Percentiles rank a stretch among this genome's conserved stretches.
Conservation (phyloP, 1,140 invertebrate species). For the Penaeus vannamei region DNA sequence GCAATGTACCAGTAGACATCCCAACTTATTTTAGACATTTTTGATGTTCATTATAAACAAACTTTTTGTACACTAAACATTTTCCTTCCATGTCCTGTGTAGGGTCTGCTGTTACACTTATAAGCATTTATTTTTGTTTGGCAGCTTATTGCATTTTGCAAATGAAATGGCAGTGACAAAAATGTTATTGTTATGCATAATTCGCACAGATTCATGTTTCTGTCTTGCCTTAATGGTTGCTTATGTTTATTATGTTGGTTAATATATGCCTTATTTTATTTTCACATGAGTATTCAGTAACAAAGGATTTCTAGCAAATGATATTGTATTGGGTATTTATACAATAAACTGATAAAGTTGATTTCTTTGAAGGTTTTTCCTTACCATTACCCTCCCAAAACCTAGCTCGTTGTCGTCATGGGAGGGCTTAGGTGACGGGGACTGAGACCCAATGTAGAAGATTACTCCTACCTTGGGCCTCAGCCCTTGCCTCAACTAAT, state of each 20-base stretch:
- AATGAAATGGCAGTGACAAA: constrained; percentile 40
- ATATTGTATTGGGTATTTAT: constrained; percentile 65
- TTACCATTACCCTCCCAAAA: not conserved
- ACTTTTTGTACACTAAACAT: constrained; percentile 49
- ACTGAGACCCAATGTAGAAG: too few relatives aligned
- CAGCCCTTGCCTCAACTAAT: too few relatives aligned
- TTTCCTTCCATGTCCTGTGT: constrained; percentile 45
- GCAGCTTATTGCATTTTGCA: constrained; percentile 43
- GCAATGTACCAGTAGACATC: constrained; percentile 43
- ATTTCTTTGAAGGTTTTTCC: not conserved
- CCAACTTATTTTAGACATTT: constrained; percentile 40
- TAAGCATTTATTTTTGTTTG: constrained; percentile 44
- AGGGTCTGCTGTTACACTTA: constrained; percentile 50
- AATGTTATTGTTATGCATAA: constrained; percentile 46
- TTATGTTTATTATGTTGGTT: constrained; percentile 48
- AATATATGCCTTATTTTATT: constrained; percentile 62
- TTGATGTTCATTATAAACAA: constrained; percentile 45
- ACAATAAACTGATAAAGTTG: constrained; percentile 57
- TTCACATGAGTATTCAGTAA: constrained; percentile 62
- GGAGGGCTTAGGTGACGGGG: too few relatives aligned
- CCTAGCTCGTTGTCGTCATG: not conserved
- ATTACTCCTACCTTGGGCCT: too few relatives aligned
- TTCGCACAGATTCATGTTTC: constrained; percentile 48
- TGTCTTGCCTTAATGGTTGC: constrained; percentile 52
- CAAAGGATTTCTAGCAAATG: constrained; percentile 64